These are phyloP conservation scores for Xestia c-nigrum DNA, from an alignment of 2,888 invertebrate species.

Conservation along the genomic window DNA sequence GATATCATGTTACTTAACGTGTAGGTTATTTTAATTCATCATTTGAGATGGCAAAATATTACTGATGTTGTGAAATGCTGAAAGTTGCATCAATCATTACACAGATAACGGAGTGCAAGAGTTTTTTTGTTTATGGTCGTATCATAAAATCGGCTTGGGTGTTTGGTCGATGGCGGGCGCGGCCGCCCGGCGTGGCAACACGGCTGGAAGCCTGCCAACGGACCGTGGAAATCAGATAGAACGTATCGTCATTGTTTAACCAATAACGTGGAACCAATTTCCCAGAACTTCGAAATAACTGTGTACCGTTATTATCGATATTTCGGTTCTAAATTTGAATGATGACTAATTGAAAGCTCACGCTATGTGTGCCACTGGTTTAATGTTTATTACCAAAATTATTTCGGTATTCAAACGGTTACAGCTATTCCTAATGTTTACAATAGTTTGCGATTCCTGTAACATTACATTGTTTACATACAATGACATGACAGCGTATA, in stretches of 20 bases:
- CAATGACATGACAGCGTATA: slow-evolving; percentile 49
- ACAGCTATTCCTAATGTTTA: slow-evolving; percentile 65
- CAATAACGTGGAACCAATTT: slow-evolving; percentile 71
- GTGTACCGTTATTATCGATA: slow-evolving; percentile 67
- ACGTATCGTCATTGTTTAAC: slow-evolving; percentile 79
- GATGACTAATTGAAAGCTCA: slow-evolving; percentile 73
- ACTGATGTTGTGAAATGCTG: slow-evolving; percentile 4
- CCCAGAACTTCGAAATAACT: slow-evolving; percentile 65
- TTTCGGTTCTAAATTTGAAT: slow-evolving; percentile 68
- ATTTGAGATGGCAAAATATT: neutral
- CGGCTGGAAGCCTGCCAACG: slow-evolving; percentile 84
- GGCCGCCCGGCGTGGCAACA: slow-evolving; percentile 74
- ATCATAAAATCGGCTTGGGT: slow-evolving; percentile 59
- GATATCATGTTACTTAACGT: slow-evolving; percentile 35
- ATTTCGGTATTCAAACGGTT: slow-evolving; percentile 72
- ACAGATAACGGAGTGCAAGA: slow-evolving; percentile 46
- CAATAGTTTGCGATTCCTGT: slow-evolving; percentile 55
- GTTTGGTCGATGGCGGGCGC: slow-evolving; percentile 63
- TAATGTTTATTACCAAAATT: slow-evolving; percentile 73
- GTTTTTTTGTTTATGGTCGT: slow-evolving; percentile 62
- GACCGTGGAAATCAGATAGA: slow-evolving; percentile 76
- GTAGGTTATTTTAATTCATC: slow-evolving; percentile 12
- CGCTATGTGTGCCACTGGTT: slow-evolving; percentile 63
- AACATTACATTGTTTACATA: slow-evolving; percentile 61
- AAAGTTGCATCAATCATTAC: slow-evolving; percentile 44